phyloP scores from a whole-genome alignment of 2,888 invertebrate species.

The Ormyrus pomaceus region DNA sequence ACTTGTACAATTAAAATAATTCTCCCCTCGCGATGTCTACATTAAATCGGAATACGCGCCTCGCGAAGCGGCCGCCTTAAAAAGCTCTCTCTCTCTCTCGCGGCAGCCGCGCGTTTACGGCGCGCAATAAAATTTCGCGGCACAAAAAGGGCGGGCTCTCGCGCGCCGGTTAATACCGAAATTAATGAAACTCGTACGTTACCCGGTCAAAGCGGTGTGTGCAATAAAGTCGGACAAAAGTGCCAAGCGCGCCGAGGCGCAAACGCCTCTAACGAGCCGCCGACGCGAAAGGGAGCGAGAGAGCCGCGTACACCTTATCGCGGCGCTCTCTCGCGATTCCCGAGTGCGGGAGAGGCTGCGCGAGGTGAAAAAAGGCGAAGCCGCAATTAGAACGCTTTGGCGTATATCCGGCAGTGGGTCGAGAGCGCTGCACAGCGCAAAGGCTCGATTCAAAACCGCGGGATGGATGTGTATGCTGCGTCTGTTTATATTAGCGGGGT shows the following conservation, averaged over 20 bases:
- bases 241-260: background rate
- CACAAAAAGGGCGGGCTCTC: background rate
- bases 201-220: background rate
- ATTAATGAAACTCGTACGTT: conserved; percentile 40
- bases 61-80: conserved; percentile 18
- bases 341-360: background rate
- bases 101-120: background rate
- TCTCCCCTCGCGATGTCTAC: background rate
- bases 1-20: no score
- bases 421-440: background rate
- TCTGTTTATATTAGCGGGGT: background rate
- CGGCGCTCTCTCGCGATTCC: background rate
- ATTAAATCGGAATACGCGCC: background rate
- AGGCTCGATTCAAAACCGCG: conserved; percentile 19
- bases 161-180: conserved; percentile 25
- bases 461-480: background rate
- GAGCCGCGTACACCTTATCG: no score
- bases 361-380: conserved; percentile 4
- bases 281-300: background rate
- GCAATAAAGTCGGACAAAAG: conserved; percentile 1
- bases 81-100: background rate
- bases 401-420: conserved; percentile 47
- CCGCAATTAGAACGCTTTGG: conserved; percentile 46
- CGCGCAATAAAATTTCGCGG: conserved; percentile 13
- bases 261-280: background rate